Evolutionary conservation across 2,113 vertebrate species (phyloP), one percentile per base, ranked within the genome.

Genomic region (Perccottus glenii): DNA sequence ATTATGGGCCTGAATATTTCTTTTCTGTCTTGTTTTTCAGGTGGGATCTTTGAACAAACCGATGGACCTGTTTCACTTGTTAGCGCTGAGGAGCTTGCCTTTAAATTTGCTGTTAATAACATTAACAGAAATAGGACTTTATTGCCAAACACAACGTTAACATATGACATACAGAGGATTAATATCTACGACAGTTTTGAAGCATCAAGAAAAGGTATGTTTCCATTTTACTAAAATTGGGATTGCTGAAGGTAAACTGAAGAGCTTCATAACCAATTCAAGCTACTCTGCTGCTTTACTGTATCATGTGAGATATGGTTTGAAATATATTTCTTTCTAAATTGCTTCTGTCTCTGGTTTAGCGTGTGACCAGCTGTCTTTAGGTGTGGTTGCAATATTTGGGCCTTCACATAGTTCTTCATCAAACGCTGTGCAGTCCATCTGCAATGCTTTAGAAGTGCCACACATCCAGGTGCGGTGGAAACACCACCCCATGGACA

Each of bases 151-250:
- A 99, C 98, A 8, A 99, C 98, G 7, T 83, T 99, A 50, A 98
- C 98, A 40, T 99, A 99, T 1, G 98, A 99, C 90, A 99, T 99
- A 84, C 98, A 99, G 92, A 94, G 98, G 93, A 99, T 99, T 88
- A 97, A 98, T 87, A 98, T 99, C 90, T 98, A 98, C 0, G 98
- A 99, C 92, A 99, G 98, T 88, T 99, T 99, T 75, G 98, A 99
- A 87, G 98, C 98, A 0, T 99, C 97, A 5, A 95, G 98, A 76
- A 99, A 99, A 95, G 98, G 98, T 98, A 84, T 94, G 94, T 88
- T 55, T 33, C 7, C 35, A 33, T 55, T 55, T 9, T 55, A 6
- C 12, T 36, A 6, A 4, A 9, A 14, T 9, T 11, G n/a, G 52
- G 52, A 55, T 36, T 55, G 33, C 9, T 55, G 12, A 35, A 55